These are phyloP conservation scores for Cercocebus atys DNA, from an alignment of 2,113 vertebrate species.

Conservation along the genomic window DNA sequence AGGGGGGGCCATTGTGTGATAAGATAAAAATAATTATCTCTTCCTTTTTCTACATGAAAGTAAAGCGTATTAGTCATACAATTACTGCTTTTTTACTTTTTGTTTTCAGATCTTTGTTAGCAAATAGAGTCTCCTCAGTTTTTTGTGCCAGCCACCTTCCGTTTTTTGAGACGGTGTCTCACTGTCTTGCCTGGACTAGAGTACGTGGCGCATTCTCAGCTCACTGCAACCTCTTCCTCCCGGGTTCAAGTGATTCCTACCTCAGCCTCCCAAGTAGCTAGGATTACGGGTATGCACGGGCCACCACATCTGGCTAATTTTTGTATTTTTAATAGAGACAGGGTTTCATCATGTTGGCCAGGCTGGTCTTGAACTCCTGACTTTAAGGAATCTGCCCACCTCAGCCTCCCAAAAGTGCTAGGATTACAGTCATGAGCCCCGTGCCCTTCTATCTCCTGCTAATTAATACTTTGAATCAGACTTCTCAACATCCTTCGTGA, in stretches of 20 bases:
- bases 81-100: neutral
- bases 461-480: neutral
- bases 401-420: too few species aligned
- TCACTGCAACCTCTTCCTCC: too few species aligned
- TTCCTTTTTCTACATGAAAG: conserved; percentile 2
- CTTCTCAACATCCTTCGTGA: neutral
- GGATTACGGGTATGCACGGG: too few species aligned
- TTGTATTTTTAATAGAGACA: neutral
- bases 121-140: neutral
- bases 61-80: neutral
- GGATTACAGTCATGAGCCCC: too few species aligned
- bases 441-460: neutral
- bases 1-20: neutral
- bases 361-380: too few species aligned
- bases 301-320: neutral
- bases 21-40: neutral
- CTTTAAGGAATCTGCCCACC: too few species aligned
- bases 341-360: neutral
- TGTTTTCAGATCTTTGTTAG: neutral
- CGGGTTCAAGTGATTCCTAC: too few species aligned
- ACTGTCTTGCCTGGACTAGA: too few species aligned
- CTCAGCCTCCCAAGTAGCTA: too few species aligned
- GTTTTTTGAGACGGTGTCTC: too few species aligned
- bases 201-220: too few species aligned
- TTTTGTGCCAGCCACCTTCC: too few species aligned